Evolutionary conservation across 1,140 invertebrate genomes (phyloP).

Genomic region (Drosophila prosaltans): DNA sequence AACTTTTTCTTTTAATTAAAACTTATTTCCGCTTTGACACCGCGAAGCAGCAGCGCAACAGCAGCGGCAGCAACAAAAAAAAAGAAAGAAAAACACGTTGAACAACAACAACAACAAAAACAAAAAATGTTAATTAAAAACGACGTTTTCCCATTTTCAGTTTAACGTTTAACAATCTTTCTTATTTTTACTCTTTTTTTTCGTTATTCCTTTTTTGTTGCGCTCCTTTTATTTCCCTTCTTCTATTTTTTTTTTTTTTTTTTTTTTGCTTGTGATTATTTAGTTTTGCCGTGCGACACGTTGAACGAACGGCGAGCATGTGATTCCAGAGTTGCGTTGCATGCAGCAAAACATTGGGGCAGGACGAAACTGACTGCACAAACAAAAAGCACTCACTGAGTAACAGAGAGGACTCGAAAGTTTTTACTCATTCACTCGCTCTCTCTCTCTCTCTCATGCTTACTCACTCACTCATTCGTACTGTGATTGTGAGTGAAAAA

Average conservation of each 20-base stretch:
- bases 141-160: constrained; percentile 41
- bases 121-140: constrained; percentile 68
- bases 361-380: constrained; percentile 56
- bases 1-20: constrained; percentile 59
- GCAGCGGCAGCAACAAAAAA: neutral
- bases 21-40: constrained; percentile 50
- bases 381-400: constrained; percentile 35
- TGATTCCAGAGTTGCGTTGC: constrained; percentile 52
- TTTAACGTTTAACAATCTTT: constrained; percentile 25
- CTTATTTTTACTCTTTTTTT: too few species aligned
- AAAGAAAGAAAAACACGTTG: neutral
- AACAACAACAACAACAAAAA: constrained; percentile 14
- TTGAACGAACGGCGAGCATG: constrained; percentile 67
- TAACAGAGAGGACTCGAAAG: constrained; percentile 4
- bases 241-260: neutral
- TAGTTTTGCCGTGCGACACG: constrained; percentile 57
- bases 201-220: neutral
- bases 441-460: neutral
- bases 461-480: constrained; percentile 1
- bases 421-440: constrained; percentile 12
- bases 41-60: neutral
- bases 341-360: constrained; percentile 37
- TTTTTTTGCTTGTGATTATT: constrained; percentile 17
- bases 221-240: neutral
- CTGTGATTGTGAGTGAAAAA: constrained; percentile 13